Conservation (phyloP, 2,113 vertebrate genomes). For the Oncorhynchus nerka region DNA sequence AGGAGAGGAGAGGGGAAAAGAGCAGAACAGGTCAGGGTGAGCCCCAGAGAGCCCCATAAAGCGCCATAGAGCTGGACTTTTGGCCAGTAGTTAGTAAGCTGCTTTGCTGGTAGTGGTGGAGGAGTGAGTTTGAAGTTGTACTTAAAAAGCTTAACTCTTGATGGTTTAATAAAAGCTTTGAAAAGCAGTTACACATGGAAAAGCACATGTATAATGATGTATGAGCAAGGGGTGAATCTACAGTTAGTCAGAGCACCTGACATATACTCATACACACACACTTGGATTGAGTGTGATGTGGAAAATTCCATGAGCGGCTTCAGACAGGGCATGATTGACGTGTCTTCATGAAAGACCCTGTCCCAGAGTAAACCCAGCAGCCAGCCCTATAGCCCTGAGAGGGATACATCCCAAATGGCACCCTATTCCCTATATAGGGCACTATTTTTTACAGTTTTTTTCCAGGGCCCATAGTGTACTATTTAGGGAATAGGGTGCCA, state of each 20-base stretch:
- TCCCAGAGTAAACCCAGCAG: constrained; percentile 58
- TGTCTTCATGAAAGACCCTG: constrained; percentile 58
- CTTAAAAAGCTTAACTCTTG: background rate
- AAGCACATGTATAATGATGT: constrained; percentile 1
- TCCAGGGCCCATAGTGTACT: too few relatives aligned
- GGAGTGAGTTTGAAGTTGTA: background rate
- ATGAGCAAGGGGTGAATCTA: background rate
- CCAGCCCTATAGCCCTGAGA: background rate
- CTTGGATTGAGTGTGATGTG: constrained; percentile 46
- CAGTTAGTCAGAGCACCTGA: background rate
- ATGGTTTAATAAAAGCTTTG: background rate
- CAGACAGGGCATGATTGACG: constrained; percentile 56
- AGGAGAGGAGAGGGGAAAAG: constrained; percentile 9
- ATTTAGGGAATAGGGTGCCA: too few relatives aligned
- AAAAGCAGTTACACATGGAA: background rate
- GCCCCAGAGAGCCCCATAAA: background rate
- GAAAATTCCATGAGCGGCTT: constrained; percentile 52
- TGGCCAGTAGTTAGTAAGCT: constrained; percentile 11
- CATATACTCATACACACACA: background rate
- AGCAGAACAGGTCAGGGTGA: background rate
- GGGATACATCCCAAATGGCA: too few relatives aligned
- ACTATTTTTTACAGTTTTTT: too few relatives aligned
- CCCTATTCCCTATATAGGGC: too few relatives aligned
- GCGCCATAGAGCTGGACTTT: background rate
- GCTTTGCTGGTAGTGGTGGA: background rate